Percentiles rank a stretch among this genome's conserved stretches.
phyloP scores from a whole-genome alignment of 1,140 invertebrate genomes.

The Grapholita molesta region DNA sequence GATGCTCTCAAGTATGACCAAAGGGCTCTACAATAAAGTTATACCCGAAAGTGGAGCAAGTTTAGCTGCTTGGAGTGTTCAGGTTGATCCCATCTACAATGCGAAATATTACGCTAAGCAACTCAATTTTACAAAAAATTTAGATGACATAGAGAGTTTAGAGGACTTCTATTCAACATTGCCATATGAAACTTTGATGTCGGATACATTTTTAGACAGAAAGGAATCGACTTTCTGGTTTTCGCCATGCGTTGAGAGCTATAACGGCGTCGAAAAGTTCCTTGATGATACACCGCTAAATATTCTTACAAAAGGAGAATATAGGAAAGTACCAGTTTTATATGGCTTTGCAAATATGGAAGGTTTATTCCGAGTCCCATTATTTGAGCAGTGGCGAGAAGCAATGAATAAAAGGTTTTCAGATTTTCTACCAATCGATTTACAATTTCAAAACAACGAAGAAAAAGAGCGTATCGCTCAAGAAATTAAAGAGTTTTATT shows the following conservation, averaged over 20 bases:
- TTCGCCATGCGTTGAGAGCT: constrained; percentile 43
- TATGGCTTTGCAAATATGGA: constrained; percentile 28
- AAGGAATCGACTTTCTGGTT: constrained; percentile 33
- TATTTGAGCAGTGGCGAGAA: constrained; percentile 19
- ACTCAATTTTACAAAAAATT: constrained; percentile 30
- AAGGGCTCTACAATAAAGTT: constrained; percentile 48
- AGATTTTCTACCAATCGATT: constrained; percentile 31
- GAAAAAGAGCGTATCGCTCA: constrained; percentile 24
- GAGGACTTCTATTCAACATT: constrained; percentile 50
- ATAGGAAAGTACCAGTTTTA: constrained; percentile 32
- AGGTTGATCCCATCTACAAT: constrained; percentile 40
- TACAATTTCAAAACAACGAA: constrained; percentile 25
- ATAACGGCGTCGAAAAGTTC: constrained; percentile 29
- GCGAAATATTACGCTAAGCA: constrained; percentile 36
- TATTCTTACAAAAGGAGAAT: constrained; percentile 35
- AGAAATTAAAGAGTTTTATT: constrained; percentile 36
- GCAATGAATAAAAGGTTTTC: constrained; percentile 31
- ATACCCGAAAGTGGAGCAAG: constrained; percentile 40
- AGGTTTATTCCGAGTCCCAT: background rate
- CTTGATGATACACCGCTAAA: constrained; percentile 32
- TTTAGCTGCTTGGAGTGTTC: constrained; percentile 30
- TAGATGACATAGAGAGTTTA: constrained; percentile 39
- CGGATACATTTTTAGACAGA: constrained; percentile 24
- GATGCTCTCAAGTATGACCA: constrained; percentile 38
- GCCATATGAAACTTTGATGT: constrained; percentile 34